Conservation (phyloP, 2,888 invertebrate genomes). For the Eucera pruinosa region DNA sequence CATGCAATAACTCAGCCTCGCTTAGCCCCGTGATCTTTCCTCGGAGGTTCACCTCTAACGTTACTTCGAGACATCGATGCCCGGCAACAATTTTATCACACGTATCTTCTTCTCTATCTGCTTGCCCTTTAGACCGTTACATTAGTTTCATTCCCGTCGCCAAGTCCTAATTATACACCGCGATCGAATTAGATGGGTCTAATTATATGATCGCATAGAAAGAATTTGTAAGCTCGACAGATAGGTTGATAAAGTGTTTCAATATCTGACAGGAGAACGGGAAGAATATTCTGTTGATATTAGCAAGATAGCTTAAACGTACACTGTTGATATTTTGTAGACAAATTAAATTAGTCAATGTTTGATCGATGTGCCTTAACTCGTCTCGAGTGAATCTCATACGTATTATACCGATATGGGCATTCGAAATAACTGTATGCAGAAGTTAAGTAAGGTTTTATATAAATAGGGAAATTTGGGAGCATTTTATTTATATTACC, state of each 20-base stretch:
- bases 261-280: no score
- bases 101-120: conserved; percentile 10
- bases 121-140: conserved; percentile 51
- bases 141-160: conserved; percentile 55
- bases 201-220: conserved; percentile 50
- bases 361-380: no score
- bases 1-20: conserved; percentile 24
- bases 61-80: conserved; percentile 4
- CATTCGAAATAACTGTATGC: no score
- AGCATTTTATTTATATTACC: neutral
- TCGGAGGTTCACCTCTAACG: neutral
- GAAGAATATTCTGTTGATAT: no score
- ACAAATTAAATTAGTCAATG: no score
- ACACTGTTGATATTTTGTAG: no score
- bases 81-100: conserved; percentile 27
- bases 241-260: neutral
- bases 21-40: conserved; percentile 6
- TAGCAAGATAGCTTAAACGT: no score
- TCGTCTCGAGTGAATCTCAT: no score
- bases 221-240: conserved; percentile 27
- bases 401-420: no score
- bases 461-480: neutral
- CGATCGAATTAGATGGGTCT: conserved; percentile 56
- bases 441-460: neutral
- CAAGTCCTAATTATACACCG: conserved; percentile 56